These are phyloP conservation scores for Platygyra sinensis DNA, from an alignment of 64 coral and sea anemone species.

Conservation along the genomic window DNA sequence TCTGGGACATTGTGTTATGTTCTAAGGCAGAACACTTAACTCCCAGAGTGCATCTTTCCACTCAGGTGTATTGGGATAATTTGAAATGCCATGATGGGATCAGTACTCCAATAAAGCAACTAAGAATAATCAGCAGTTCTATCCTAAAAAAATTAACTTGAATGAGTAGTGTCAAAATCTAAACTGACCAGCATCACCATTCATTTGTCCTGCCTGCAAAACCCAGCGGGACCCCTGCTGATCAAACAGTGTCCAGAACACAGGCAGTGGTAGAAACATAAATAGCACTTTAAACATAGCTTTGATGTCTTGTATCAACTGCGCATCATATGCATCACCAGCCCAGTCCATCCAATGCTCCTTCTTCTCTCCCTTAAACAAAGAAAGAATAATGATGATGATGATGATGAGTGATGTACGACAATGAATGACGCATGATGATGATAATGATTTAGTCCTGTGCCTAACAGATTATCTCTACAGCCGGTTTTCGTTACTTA, in stretches of 20 bases:
- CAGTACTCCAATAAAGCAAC: too few relatives aligned
- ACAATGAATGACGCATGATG: neutral
- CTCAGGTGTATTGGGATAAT: too few relatives aligned
- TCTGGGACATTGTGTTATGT: too few relatives aligned
- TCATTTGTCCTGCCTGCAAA: constrained; percentile 75
- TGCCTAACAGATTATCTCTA: too few relatives aligned
- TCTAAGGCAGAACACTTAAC: too few relatives aligned
- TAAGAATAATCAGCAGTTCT: too few relatives aligned
- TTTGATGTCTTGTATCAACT: constrained; percentile 86
- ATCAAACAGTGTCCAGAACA: constrained; percentile 91
- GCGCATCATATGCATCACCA: constrained; percentile 60
- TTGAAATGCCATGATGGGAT: too few relatives aligned
- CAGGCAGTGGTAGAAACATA: constrained; percentile 87
- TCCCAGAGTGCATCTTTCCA: too few relatives aligned
- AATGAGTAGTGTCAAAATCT: too few relatives aligned
- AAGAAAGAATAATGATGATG: neutral
- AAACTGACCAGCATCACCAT: constrained; percentile 71
- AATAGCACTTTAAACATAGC: constrained; percentile 77
- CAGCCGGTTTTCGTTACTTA: too few relatives aligned
- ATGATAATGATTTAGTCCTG: neutral
- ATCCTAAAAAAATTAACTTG: too few relatives aligned
- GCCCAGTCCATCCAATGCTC: constrained; percentile 89
- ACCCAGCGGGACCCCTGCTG: constrained; percentile 91
- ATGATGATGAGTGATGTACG: neutral
- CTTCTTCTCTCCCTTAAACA: constrained; percentile 64